Evolutionary conservation across 2,888 invertebrate species (phyloP).

Genomic region (Esperia sulphurella): DNA sequence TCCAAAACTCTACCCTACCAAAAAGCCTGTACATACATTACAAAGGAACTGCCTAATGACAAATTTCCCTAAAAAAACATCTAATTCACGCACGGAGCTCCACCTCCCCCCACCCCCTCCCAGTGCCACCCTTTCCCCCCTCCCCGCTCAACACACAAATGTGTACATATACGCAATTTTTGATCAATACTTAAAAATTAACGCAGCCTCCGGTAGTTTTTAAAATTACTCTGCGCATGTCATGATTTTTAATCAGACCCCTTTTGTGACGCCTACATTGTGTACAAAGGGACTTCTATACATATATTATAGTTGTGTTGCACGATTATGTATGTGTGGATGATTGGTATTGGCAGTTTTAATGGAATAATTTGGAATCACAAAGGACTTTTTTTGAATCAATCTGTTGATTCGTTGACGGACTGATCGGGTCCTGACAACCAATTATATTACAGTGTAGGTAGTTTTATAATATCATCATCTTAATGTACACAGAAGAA

Average conservation of each 20-base stretch:
- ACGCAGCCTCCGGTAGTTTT: conserved; percentile 76
- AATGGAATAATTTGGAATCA: conserved; percentile 3
- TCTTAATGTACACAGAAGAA: no score
- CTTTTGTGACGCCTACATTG: conserved; percentile 59
- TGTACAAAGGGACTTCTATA: conserved; percentile 31
- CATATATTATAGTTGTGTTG: conserved; percentile 34
- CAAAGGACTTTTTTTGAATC: no score
- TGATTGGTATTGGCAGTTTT: conserved; percentile 6
- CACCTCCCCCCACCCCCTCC: conserved; percentile 20
- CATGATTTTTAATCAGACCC: conserved; percentile 77
- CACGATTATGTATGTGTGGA: neutral
- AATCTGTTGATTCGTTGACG: conserved; percentile 1
- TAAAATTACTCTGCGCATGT: conserved; percentile 78
- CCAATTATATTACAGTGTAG: neutral
- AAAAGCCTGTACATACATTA: conserved; percentile 9
- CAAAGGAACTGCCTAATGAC: conserved; percentile 61
- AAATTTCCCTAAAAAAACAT: conserved; percentile 61
- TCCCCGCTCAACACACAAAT: conserved; percentile 23
- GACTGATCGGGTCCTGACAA: neutral
- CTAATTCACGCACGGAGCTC: conserved; percentile 65
- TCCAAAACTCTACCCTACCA: neutral
- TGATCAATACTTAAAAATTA: conserved; percentile 80
- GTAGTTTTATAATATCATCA: neutral
- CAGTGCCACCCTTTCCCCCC: conserved; percentile 22
- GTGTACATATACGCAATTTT: conserved; percentile 70